Evolutionary conservation across 2,888 invertebrate species (phyloP).

Genomic region (Rhingia rostrata): DNA sequence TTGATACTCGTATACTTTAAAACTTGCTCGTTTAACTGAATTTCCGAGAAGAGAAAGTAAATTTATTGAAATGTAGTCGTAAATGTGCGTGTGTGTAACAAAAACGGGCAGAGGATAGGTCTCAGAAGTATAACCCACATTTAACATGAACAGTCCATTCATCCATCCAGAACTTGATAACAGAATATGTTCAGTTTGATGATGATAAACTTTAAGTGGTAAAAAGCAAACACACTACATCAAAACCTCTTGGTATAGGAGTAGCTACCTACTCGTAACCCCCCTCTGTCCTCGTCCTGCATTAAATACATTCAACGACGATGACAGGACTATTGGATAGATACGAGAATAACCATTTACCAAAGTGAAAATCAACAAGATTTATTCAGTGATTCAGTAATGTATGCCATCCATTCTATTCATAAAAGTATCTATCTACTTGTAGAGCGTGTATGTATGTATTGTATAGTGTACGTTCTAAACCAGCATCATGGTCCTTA

Average conservation of each 20-base stretch:
- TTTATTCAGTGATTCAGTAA: conserved; percentile 73
- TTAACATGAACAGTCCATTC: conserved; percentile 59
- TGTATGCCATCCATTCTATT: conserved; percentile 57
- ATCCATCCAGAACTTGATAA: conserved; percentile 64
- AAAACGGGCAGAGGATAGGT: conserved; percentile 24
- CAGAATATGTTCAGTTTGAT: conserved; percentile 59
- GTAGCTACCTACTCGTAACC: background rate
- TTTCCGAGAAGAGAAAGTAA: conserved; percentile 15
- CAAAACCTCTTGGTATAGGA: conserved; percentile 44
- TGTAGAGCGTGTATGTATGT: conserved; percentile 19
- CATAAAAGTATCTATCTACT: conserved; percentile 32
- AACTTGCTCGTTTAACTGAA: conserved; percentile 33
- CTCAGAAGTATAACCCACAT: conserved; percentile 56
- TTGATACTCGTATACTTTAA: conserved; percentile 19
- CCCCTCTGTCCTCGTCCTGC: conserved; percentile 15
- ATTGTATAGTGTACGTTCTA: conserved; percentile 17
- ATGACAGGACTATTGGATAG: conserved; percentile 63
- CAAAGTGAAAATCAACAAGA: conserved; percentile 73
- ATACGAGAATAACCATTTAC: conserved; percentile 72
- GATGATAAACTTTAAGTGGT: conserved; percentile 69
- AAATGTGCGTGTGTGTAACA: conserved; percentile 1
- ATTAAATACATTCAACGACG: conserved; percentile 53
- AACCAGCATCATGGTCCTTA: conserved; percentile 55
- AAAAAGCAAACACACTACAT: conserved; percentile 72
- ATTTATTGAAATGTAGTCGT: conserved; percentile 21